phyloP scores from a whole-genome alignment of 2,113 vertebrate species.

The Cnemophilus loriae region DNA sequence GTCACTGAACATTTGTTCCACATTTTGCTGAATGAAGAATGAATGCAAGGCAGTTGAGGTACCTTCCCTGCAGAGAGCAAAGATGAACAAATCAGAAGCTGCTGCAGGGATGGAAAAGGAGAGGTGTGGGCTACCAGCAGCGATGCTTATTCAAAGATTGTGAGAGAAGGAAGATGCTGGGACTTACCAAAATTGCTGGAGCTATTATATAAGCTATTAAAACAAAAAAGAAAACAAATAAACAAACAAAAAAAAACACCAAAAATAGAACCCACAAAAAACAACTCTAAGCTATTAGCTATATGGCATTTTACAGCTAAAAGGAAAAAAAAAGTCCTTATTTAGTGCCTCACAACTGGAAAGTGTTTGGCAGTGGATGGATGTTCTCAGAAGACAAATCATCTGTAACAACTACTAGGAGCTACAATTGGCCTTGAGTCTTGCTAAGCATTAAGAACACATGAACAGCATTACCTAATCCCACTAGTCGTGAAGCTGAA shows the following conservation, averaged over 20 bases:
- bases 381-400: not conserved
- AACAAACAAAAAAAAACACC: not conserved
- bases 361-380: not conserved
- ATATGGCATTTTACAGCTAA: not conserved
- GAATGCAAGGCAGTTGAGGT: not conserved
- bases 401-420: not conserved
- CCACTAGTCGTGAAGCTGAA: not conserved
- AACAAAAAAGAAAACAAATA: not conserved
- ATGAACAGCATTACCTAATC: not conserved
- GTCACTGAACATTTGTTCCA: constrained; percentile 20
- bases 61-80: not conserved
- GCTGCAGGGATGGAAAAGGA: not conserved
- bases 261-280: not conserved
- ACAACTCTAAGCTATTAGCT: not conserved
- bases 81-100: not conserved
- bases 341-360: not conserved
- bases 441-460: not conserved
- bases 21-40: constrained; percentile 33
- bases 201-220: not conserved
- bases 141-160: not conserved
- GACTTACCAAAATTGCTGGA: not conserved
- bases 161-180: not conserved
- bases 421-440: not conserved
- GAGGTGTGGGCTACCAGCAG: not conserved
- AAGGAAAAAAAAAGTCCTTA: not conserved